Percentiles rank a stretch among this genome's conserved stretches.
Conservation (phyloP, 2,797 vertebrate genomes). For the Oryzias sinensis region DNA sequence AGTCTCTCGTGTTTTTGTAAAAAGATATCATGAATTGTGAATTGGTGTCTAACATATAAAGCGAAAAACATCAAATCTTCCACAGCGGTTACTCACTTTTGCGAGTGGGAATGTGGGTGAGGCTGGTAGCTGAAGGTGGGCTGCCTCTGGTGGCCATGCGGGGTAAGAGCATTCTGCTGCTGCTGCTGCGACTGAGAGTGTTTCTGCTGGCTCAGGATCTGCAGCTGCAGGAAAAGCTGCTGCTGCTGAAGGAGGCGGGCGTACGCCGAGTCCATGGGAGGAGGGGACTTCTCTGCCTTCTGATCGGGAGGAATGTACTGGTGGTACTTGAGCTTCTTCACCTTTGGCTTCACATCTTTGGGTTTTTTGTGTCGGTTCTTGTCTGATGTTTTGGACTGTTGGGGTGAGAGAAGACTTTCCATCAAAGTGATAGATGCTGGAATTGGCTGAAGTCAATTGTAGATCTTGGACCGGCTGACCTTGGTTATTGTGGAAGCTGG, state of each 20-base stretch:
- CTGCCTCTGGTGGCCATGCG: conserved; percentile 77
- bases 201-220: conserved; percentile 97
- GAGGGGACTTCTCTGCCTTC: conserved; percentile 95
- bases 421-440: background rate
- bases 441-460: background rate
- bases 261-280: conserved; percentile 98
- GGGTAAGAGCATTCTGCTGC: conserved; percentile 65
- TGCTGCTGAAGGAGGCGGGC: conserved; percentile 96
- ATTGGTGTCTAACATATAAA: too few species aligned
- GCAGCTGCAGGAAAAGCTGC: conserved; percentile 96
- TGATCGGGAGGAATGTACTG: conserved; percentile 98
- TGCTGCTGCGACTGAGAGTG: conserved; percentile 75
- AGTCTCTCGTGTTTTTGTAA: too few species aligned
- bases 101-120: conserved; percentile 70
- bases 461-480: conserved; percentile 68
- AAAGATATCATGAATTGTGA: too few species aligned
- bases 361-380: conserved; percentile 98
- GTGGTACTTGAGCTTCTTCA: conserved; percentile 98
- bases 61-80: too few species aligned
- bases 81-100: conserved; percentile 80
- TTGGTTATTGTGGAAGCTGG: conserved; percentile 83
- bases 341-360: conserved; percentile 97
- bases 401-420: background rate
- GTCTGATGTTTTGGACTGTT: conserved; percentile 88
- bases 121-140: conserved; percentile 87